A percentile compares a stretch with the other conserved stretches of the same genome.
Evolutionary conservation across 2,113 vertebrate species (phyloP).

Genomic region (Nothocercus julius): DNA sequence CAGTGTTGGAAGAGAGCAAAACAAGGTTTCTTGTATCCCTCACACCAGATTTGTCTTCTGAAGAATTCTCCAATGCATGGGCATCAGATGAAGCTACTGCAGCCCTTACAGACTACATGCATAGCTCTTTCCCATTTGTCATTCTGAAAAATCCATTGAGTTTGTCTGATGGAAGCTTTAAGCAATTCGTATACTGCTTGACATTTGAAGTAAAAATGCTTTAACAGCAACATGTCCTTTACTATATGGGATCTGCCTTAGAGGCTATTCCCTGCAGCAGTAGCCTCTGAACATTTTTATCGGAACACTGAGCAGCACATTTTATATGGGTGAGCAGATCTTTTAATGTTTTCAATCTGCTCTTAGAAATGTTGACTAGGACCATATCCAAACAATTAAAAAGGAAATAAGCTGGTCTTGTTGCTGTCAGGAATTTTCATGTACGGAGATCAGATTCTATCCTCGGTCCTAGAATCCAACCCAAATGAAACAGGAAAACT

Average conservation of each 20-base stretch:
- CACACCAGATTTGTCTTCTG: not conserved
- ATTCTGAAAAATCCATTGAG: not conserved
- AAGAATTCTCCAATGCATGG: not conserved
- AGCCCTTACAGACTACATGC: not conserved
- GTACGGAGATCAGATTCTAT: not conserved
- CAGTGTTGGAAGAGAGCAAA: not conserved
- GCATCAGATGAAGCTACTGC: not conserved
- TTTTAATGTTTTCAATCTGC: not conserved
- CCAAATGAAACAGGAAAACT: not conserved
- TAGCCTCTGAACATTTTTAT: not conserved
- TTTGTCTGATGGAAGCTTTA: not conserved
- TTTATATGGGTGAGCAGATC: not conserved
- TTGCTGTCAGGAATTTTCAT: fast-evolving
- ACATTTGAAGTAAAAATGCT: not conserved
- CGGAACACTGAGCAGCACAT: fast-evolving
- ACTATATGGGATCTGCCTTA: not conserved
- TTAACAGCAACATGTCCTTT: not conserved
- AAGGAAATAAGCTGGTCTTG: not conserved
- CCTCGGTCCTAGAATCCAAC: not conserved
- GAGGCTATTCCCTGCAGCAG: not conserved
- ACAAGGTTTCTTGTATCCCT: not conserved
- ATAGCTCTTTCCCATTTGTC: not conserved
- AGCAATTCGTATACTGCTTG: not conserved
- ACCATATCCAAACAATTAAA: not conserved
- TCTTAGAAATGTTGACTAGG: not conserved